Conservation (phyloP, 1,140 invertebrate species). For the Anadara kagoshimensis region DNA sequence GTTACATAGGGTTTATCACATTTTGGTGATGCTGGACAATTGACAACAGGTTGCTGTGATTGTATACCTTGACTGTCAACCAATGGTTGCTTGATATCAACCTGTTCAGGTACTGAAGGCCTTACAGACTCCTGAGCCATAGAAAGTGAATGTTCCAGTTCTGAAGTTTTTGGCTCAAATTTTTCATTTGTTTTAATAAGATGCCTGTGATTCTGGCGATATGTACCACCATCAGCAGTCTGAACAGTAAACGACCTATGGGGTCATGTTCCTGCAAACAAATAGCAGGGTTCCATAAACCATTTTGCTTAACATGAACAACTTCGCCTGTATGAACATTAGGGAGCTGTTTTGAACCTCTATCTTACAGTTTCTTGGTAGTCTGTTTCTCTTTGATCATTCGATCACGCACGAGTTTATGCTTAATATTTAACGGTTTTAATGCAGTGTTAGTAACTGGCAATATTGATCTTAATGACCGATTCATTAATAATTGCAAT, state of each 20-base stretch:
- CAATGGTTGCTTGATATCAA: background rate
- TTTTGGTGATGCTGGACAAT: background rate
- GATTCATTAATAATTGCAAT: conserved; percentile 32
- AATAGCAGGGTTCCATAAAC: no score
- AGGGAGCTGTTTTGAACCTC: no score
- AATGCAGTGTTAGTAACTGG: background rate
- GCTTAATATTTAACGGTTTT: background rate
- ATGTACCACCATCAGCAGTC: conserved; percentile 13
- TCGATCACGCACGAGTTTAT: background rate
- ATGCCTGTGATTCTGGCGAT: conserved; percentile 19
- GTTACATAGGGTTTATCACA: background rate
- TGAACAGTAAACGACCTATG: conserved; percentile 5
- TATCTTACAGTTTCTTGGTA: background rate
- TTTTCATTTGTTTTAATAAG: conserved; percentile 4
- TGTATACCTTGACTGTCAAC: background rate
- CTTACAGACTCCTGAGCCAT: background rate
- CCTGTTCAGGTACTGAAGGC: no score
- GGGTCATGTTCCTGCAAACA: no score
- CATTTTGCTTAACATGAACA: no score
- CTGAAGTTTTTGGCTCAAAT: background rate
- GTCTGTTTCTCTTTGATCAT: background rate
- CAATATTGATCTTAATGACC: no score
- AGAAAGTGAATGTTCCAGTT: background rate
- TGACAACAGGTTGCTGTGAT: background rate
- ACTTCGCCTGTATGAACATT: no score